Evolutionary conservation across 2,113 vertebrate species (phyloP).

Genomic region (Cephalopterus ornatus): DNA sequence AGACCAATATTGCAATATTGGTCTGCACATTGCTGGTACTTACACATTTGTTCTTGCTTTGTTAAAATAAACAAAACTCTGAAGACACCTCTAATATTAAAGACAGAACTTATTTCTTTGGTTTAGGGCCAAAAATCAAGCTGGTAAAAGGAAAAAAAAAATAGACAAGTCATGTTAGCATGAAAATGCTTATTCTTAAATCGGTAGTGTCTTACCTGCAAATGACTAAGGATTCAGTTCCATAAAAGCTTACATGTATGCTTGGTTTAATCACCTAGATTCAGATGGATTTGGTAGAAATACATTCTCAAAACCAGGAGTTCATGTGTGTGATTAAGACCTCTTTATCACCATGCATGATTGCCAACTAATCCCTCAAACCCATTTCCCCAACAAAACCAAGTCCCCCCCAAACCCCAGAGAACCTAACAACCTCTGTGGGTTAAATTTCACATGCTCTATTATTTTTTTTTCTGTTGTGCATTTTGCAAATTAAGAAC

Average conservation of each 20-base stretch:
- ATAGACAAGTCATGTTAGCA: neutral
- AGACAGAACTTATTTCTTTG: neutral
- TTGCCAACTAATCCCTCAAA: neutral
- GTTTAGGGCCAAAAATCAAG: neutral
- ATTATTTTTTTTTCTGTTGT: neutral
- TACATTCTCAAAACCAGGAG: neutral
- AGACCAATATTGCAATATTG: neutral
- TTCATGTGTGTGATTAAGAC: neutral
- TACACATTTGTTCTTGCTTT: conserved; percentile 1
- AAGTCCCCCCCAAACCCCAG: neutral
- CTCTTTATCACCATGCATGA: neutral
- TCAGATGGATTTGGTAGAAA: neutral
- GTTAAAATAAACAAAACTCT: conserved; percentile 12
- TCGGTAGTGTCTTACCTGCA: neutral
- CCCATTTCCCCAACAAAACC: neutral
- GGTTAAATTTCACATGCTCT: neutral
- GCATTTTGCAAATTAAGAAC: neutral
- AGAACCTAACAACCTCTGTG: neutral
- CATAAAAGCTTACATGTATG: neutral
- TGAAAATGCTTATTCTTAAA: neutral
- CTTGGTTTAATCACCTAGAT: neutral
- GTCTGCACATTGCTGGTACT: neutral
- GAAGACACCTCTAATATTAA: neutral
- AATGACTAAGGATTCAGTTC: neutral
- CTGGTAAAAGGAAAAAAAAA: neutral